A percentile compares a stretch with the other conserved stretches of the same genome.
These are phyloP conservation scores for Limnephilus rhombicus DNA, from an alignment of 2,888 invertebrate species.

Conservation along the genomic window DNA sequence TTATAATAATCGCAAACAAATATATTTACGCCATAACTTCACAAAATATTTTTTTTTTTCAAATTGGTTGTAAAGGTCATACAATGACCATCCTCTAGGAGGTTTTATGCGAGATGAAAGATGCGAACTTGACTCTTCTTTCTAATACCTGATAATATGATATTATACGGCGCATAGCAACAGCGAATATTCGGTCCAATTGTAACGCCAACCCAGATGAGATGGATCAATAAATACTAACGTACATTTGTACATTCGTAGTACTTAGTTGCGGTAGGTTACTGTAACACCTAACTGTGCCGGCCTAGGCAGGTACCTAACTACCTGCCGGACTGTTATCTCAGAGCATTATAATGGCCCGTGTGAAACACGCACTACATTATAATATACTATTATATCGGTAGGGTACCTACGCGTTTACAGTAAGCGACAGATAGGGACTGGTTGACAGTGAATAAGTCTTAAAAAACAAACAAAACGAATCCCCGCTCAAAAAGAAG, in stretches of 20 bases:
- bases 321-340: slow-evolving; percentile 33
- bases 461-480: neutral
- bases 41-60: too few species aligned
- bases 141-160: neutral
- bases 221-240: too few species aligned
- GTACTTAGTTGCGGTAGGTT: slow-evolving; percentile 41
- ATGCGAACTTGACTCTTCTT: too few species aligned
- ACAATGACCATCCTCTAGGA: too few species aligned
- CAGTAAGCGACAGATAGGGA: slow-evolving; percentile 25
- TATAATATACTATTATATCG: slow-evolving; percentile 20
- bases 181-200: neutral
- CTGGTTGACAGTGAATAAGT: neutral
- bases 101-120: too few species aligned
- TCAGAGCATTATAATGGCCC: slow-evolving; percentile 24
- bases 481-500: too few species aligned
- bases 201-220: neutral
- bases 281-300: slow-evolving; percentile 43
- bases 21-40: too few species aligned
- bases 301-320: slow-evolving; percentile 5
- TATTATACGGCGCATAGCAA: neutral
- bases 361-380: slow-evolving; percentile 35
- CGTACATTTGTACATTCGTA: too few species aligned
- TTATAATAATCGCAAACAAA: too few species aligned
- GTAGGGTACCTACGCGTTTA: neutral
- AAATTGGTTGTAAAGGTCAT: too few species aligned